phyloP scores from a whole-genome alignment of 2,113 vertebrate genomes.

The Oceanites oceanicus region DNA sequence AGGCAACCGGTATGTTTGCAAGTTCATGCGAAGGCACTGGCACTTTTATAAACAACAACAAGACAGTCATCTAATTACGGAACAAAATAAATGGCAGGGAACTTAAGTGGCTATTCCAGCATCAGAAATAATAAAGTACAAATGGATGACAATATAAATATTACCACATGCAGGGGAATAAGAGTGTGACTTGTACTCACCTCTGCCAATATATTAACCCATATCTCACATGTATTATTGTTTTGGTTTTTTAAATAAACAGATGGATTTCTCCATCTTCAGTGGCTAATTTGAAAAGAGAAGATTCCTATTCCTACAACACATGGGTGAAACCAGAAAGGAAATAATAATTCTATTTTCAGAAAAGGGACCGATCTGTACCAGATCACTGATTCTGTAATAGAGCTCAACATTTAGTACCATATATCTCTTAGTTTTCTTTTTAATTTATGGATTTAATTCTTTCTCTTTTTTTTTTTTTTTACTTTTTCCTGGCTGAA shows the following conservation, averaged over 20 bases:
- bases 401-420: neutral
- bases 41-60: neutral
- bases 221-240: neutral
- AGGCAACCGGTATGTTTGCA: neutral
- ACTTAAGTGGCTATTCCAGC: neutral
- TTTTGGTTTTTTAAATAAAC: neutral
- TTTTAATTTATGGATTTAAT: neutral
- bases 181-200: neutral
- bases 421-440: neutral
- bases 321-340: neutral
- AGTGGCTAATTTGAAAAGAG: neutral
- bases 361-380: neutral
- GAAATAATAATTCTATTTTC: neutral
- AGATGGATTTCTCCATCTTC: neutral
- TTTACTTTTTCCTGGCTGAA: neutral
- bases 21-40: neutral
- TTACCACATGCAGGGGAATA: neutral
- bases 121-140: neutral
- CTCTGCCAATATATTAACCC: neutral
- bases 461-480: neutral
- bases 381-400: neutral
- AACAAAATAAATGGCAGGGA: neutral
- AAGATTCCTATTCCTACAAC: neutral
- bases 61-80: neutral
- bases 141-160: neutral